These are phyloP conservation scores for Agrilus mali DNA, from an alignment of 2,888 invertebrate genomes.

Conservation along the genomic window DNA sequence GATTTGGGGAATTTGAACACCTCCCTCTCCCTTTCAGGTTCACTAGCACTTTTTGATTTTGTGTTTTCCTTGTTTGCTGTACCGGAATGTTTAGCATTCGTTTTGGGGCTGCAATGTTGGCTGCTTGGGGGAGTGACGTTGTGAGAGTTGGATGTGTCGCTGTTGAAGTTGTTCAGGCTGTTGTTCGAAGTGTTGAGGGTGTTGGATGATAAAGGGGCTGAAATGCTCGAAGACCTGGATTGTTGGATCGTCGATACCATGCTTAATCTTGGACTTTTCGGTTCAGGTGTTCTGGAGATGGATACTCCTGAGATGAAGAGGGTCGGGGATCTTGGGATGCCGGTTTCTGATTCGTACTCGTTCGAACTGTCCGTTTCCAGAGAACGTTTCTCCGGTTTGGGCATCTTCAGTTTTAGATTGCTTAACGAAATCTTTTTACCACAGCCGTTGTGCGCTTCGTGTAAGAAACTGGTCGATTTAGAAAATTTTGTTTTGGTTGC, in stretches of 20 bases:
- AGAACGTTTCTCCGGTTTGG: slow-evolving; percentile 22
- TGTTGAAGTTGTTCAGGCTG: slow-evolving; percentile 29
- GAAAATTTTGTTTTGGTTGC: slow-evolving; percentile 24
- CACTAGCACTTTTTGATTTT: slow-evolving; percentile 38
- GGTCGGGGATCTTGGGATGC: slow-evolving; percentile 42
- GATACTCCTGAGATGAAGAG: slow-evolving; percentile 45
- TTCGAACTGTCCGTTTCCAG: slow-evolving; percentile 39
- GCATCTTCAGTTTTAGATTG: slow-evolving; percentile 30
- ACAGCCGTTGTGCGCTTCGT: slow-evolving; percentile 24
- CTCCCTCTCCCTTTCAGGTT: slow-evolving; percentile 39
- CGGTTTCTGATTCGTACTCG: slow-evolving; percentile 44
- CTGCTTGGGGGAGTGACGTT: slow-evolving; percentile 23
- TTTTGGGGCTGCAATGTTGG: slow-evolving; percentile 22
- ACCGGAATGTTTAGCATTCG: slow-evolving; percentile 19
- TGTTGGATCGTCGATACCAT: slow-evolving; percentile 32
- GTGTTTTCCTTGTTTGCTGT: slow-evolving; percentile 22
- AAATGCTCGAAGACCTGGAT: slow-evolving; percentile 38
- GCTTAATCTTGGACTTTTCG: slow-evolving; percentile 27
- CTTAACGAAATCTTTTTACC: slow-evolving; percentile 23
- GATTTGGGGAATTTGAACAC: slow-evolving; percentile 43
- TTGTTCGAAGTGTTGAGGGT: slow-evolving; percentile 30
- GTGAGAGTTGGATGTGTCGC: slow-evolving; percentile 30
- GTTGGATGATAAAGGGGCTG: slow-evolving; percentile 33
- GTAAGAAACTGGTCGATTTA: slow-evolving; percentile 30
- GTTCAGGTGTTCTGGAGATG: slow-evolving; percentile 42